phyloP scores from a whole-genome alignment of 92 coral and sea anemone genomes.

The Bergia puertoricense region DNA sequence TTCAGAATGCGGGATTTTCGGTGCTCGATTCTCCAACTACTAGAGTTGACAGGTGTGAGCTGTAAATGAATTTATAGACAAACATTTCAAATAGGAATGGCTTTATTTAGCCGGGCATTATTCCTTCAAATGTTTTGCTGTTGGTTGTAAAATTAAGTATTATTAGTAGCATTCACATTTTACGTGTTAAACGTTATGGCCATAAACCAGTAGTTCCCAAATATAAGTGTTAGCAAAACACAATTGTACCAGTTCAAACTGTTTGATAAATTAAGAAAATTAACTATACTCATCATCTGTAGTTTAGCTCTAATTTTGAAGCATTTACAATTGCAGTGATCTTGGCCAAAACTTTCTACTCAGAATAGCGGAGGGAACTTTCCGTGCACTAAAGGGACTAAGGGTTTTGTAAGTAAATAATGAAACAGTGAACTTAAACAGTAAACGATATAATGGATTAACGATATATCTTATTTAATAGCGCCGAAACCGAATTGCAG shows the following conservation, averaged over 20 bases:
- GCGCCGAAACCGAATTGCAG: background rate
- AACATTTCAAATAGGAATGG: too few relatives aligned
- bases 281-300: too few relatives aligned
- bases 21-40: background rate
- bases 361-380: slow-evolving; percentile 30
- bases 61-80: too few relatives aligned
- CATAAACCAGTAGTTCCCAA: too few relatives aligned
- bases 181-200: too few relatives aligned
- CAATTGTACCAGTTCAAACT: too few relatives aligned
- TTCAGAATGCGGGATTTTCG: background rate
- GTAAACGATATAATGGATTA: background rate
- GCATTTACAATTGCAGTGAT: slow-evolving; percentile 38
- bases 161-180: too few relatives aligned
- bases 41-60: background rate
- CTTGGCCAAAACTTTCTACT: slow-evolving; percentile 43
- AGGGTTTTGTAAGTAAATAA: slow-evolving; percentile 53
- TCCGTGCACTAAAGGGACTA: slow-evolving; percentile 31
- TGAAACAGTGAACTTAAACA: background rate
- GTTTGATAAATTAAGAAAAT: too few relatives aligned
- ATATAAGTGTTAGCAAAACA: too few relatives aligned
- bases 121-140: background rate
- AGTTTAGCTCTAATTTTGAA: background rate
- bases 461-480: too few relatives aligned
- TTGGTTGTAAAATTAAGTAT: background rate
- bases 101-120: too few relatives aligned